Percentiles rank a stretch among this genome's conserved stretches.
These are phyloP conservation scores for Solen grandis DNA, from an alignment of 1,140 invertebrate species.

Conservation along the genomic window DNA sequence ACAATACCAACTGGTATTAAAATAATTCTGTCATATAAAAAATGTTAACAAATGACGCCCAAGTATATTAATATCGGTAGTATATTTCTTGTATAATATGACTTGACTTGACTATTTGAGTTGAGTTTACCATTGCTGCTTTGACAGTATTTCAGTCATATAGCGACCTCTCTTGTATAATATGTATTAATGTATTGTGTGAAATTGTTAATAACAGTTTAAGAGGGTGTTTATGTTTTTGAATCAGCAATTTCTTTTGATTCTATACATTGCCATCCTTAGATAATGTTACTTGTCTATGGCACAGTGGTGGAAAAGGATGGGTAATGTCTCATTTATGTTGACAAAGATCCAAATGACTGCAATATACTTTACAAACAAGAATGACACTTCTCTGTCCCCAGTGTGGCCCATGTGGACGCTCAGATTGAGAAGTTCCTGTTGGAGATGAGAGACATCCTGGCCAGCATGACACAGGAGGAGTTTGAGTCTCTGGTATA, in stretches of 20 bases:
- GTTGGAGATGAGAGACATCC: conserved; percentile 37
- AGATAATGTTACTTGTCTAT: background rate
- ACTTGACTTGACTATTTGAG: no score
- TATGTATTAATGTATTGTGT: no score
- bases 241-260: background rate
- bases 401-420: conserved; percentile 46
- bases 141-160: no score
- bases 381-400: background rate
- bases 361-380: background rate
- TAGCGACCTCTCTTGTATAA: no score
- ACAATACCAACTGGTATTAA: no score
- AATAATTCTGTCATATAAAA: no score
- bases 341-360: background rate
- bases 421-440: conserved; percentile 35
- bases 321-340: background rate
- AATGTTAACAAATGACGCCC: no score
- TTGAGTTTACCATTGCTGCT: no score
- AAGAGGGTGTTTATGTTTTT: background rate
- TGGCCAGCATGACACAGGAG: conserved; percentile 22
- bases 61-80: no score
- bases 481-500: conserved; percentile 53
- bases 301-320: background rate
- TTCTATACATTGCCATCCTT: background rate
- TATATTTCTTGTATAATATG: no score
- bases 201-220: background rate